Base-by-base conservation (phyloP, 2,797 vertebrate genomes). In the Dermochelys coriacea region DNA sequence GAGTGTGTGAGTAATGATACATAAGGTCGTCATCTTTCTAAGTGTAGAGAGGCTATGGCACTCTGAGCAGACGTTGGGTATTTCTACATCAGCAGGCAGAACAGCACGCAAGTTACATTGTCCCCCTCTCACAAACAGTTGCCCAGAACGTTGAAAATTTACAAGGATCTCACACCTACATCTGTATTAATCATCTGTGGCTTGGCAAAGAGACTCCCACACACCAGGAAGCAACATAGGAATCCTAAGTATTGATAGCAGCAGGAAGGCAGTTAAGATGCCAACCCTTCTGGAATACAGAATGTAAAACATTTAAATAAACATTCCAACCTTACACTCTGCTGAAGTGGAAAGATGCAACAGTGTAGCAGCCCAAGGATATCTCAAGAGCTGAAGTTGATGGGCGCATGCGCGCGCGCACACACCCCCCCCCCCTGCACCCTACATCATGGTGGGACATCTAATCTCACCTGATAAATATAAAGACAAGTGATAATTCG, bases 61-160 rank as follows among this genome's bases (percentile, higher is more conserved):
- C 80, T 78, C 85, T 8, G 68, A 52, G 21, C n/a, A 11, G 8
- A 7, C 0, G 2, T 81, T n/a, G 82, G 77, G 41, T 4, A 1
- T 25, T 14, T 50, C 1, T 0, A 4, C 71, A 19, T 31, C 34
- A 61, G 64, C 0, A 1, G 37, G 47, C 82, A 79, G 55, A 9
- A 79, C 71, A 50, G 52, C 0, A 0, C 7, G 55, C 25, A 1
- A 47, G 52, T 1, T 52, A 8, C 64, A 57, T 2, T 68, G 2
- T 1, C 12, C 12, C 14, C 12, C 51, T 75, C 49, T 59, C 82
- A n/a, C 16, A 85, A 91, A 74, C 75, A 41, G 80, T 49, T 25
- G 25, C 45, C 45, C 45, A 12, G 59, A 50, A 64, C 50, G 49
- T 34, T 5, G 29, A 52, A 77, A 77, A 54, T 86, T 68, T 37